Conservation (phyloP, 2,113 vertebrate species). For the Oncorhynchus nerka region DNA sequence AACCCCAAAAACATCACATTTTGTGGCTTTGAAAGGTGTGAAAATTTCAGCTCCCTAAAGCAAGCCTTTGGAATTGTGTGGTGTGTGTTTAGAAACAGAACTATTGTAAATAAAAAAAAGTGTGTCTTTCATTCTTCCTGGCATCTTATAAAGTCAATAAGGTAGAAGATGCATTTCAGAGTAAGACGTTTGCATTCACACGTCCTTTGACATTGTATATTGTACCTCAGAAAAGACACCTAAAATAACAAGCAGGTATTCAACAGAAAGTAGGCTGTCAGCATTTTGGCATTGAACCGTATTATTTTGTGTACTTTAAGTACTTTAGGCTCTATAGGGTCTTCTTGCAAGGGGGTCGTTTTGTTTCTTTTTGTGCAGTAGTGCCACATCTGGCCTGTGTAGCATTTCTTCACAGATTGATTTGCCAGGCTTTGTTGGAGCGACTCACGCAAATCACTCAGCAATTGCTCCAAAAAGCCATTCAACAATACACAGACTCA, state of each 20-base stretch:
- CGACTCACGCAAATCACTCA: constrained; percentile 53
- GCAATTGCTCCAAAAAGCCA: constrained; percentile 55
- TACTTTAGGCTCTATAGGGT: constrained; percentile 37
- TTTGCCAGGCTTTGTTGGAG: constrained; percentile 63
- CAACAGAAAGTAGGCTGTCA: constrained; percentile 32
- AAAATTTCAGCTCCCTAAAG: constrained; percentile 95
- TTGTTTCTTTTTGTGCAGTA: constrained; percentile 31
- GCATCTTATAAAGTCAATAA: constrained; percentile 70
- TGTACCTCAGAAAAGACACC: constrained; percentile 41
- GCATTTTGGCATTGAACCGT: constrained; percentile 48
- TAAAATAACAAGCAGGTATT: constrained; percentile 54
- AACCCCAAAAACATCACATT: constrained; percentile 86
- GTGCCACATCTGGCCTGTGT: constrained; percentile 63
- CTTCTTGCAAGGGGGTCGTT: constrained; percentile 40
- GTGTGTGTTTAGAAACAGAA: constrained; percentile 72
- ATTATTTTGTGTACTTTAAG: constrained; percentile 48
- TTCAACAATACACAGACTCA: constrained; percentile 59
- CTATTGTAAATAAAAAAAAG: constrained; percentile 77
- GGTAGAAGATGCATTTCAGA: constrained; percentile 40
- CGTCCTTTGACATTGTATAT: constrained; percentile 32
- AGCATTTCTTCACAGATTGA: constrained; percentile 58
- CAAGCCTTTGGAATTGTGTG: constrained; percentile 76
- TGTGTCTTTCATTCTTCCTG: constrained; percentile 65
- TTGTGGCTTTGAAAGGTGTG: constrained; percentile 91
- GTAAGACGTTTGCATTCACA: constrained; percentile 45